phyloP scores from a whole-genome alignment of 2,113 vertebrate genomes.

The Percina caprodes region DNA sequence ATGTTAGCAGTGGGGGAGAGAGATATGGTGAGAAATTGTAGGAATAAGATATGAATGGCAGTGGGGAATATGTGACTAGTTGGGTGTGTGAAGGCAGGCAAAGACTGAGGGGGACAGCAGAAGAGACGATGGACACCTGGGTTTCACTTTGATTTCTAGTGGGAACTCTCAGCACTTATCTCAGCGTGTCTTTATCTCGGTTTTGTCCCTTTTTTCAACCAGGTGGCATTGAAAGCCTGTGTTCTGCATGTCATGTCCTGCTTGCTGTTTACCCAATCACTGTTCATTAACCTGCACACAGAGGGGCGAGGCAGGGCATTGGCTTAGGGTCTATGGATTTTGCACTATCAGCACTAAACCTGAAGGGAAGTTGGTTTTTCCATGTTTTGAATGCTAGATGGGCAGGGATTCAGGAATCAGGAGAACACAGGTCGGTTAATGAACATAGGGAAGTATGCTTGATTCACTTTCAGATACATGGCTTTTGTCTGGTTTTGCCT shows the following conservation, averaged over 20 bases:
- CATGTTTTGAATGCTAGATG: conserved; percentile 17
- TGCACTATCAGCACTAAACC: background rate
- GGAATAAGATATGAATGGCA: conserved; percentile 27
- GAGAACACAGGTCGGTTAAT: background rate
- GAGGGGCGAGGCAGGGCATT: background rate
- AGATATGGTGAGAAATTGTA: conserved; percentile 30
- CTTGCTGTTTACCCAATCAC: conserved; percentile 45
- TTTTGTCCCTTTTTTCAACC: background rate
- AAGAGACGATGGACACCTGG: background rate
- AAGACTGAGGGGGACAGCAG: conserved; percentile 15
- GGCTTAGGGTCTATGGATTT: background rate
- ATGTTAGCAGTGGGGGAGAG: background rate
- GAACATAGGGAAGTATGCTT: background rate
- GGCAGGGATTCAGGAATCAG: background rate
- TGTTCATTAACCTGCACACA: conserved; percentile 60
- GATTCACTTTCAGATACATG: background rate
- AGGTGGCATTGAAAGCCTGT: background rate
- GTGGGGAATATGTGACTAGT: background rate
- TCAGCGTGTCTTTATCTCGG: background rate
- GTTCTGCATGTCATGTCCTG: background rate
- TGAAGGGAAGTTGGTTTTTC: conserved; percentile 15
- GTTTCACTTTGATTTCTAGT: conserved; percentile 9
- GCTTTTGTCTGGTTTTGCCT: background rate
- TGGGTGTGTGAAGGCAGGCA: background rate
- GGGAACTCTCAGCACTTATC: conserved; percentile 35